Conservation (phyloP, 2,113 vertebrate species). For the Corythornis cristatus region DNA sequence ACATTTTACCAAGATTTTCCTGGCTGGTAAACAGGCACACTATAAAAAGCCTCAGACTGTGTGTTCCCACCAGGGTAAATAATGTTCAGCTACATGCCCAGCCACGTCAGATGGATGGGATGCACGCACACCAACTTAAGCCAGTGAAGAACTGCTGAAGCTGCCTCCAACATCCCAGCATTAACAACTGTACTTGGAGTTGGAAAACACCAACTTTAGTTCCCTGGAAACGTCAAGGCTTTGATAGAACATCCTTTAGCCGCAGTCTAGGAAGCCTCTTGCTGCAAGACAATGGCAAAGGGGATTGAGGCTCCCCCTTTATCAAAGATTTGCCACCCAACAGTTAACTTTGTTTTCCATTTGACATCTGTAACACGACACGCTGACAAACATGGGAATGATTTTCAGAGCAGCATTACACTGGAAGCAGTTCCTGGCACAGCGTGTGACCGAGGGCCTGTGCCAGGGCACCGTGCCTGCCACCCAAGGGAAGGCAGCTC, state of each 20-base stretch:
- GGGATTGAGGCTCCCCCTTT: background rate
- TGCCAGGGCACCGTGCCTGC: constrained; percentile 30
- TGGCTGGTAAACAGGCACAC: background rate
- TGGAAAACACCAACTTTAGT: background rate
- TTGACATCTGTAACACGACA: background rate
- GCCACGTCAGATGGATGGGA: constrained; percentile 27
- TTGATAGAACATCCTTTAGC: background rate
- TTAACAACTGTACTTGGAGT: background rate
- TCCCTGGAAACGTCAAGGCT: background rate
- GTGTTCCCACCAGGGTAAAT: constrained; percentile 45
- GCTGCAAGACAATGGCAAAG: background rate
- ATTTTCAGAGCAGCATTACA: constrained; percentile 16
- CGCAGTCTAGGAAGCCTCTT: background rate
- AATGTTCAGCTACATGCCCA: background rate
- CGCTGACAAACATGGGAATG: background rate
- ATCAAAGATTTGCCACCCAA: background rate
- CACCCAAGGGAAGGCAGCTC: background rate
- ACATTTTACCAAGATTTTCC: constrained; percentile 55
- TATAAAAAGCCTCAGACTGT: constrained; percentile 60
- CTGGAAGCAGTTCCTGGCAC: background rate
- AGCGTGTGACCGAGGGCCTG: background rate
- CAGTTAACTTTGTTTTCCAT: background rate
- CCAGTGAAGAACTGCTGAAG: background rate
- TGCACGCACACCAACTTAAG: background rate
- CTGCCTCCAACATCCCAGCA: background rate